Conservation (phyloP, 2,888 invertebrate species). For the Diarsia brunnea region DNA sequence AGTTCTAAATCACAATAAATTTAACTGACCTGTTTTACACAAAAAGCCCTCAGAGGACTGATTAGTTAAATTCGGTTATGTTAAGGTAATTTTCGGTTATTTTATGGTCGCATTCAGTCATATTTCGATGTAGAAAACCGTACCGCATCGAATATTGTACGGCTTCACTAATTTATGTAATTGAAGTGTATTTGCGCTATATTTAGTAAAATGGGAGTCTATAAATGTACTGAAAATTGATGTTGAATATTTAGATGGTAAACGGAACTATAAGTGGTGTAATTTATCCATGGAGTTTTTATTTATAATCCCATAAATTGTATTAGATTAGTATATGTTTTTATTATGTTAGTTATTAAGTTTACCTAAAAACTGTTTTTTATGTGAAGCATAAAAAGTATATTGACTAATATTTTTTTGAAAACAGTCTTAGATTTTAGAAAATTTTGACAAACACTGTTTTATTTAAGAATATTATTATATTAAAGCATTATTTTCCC, state of each 20-base stretch:
- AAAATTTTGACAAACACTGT: background rate
- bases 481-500: background rate
- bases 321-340: background rate
- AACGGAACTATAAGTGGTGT: background rate
- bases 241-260: slow-evolving; percentile 11
- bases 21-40: slow-evolving; percentile 40
- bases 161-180: slow-evolving; percentile 17
- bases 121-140: slow-evolving; percentile 9
- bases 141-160: background rate
- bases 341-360: background rate
- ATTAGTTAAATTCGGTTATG: slow-evolving; percentile 31
- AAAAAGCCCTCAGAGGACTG: slow-evolving; percentile 14
- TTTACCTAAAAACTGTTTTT: background rate
- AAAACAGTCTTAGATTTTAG: too few relatives aligned
- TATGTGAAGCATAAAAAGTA: background rate
- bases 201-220: background rate
- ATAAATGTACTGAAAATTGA: background rate
- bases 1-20: slow-evolving; percentile 22
- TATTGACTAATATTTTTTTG: too few relatives aligned
- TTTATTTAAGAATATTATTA: background rate
- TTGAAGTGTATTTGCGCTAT: slow-evolving; percentile 20
- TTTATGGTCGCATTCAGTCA: slow-evolving; percentile 5
- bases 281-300: background rate
- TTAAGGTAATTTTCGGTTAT: slow-evolving; percentile 9
- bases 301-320: background rate